phyloP scores from a whole-genome alignment of 2,113 vertebrate genomes.

The Pitta sordida region DNA sequence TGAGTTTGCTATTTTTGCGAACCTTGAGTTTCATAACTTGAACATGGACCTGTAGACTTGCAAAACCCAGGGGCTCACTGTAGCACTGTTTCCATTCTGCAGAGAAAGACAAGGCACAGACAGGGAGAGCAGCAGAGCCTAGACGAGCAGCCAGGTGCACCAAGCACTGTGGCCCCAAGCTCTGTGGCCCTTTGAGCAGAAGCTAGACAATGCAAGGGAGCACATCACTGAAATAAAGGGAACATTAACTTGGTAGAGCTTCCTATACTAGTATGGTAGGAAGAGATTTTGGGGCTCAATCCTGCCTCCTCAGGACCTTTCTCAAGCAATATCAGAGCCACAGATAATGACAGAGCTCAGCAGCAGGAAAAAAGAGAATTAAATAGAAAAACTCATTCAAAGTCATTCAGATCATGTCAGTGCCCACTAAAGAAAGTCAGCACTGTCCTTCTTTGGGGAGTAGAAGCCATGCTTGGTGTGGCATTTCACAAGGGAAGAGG shows the following conservation, averaged over 20 bases:
- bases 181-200: not conserved
- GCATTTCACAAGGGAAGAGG: not conserved
- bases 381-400: not conserved
- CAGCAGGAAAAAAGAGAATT: not conserved
- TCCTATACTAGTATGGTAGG: not conserved
- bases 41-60: no score
- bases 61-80: no score
- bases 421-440: not conserved
- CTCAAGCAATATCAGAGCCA: not conserved
- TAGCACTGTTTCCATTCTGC: accelerated
- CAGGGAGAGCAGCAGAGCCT: not conserved
- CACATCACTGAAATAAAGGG: not conserved
- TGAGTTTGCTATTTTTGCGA: no score
- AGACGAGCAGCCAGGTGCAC: not conserved
- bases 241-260: not conserved
- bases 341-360: not conserved
- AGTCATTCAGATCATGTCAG: not conserved
- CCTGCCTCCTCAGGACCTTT: not conserved
- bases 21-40: no score
- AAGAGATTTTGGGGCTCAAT: not conserved
- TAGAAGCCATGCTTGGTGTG: not conserved
- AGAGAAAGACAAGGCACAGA: not conserved
- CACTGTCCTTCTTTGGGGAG: not conserved
- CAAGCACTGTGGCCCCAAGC: not conserved
- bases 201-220: accelerated